Percentiles rank a stretch among this genome's conserved stretches.
phyloP scores from a whole-genome alignment of 2,797 vertebrate genomes.

The Moxostoma hubbsi region DNA sequence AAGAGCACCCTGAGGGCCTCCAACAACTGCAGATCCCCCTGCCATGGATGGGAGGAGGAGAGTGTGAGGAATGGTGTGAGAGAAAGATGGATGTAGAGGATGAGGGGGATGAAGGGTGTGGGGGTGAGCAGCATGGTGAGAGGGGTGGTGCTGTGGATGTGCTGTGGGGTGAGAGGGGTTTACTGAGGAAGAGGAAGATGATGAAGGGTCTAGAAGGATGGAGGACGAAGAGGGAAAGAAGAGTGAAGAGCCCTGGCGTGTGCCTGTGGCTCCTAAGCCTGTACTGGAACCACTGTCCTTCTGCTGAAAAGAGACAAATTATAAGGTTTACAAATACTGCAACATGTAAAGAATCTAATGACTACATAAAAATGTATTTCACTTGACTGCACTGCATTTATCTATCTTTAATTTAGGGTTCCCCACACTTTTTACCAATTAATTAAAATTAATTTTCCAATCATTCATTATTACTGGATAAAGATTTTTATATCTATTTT shows the following conservation, averaged over 20 bases:
- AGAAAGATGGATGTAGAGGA: constrained; percentile 75
- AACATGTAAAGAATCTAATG: neutral
- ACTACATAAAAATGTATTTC: neutral
- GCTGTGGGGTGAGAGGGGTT: constrained; percentile 67
- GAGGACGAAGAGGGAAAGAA: constrained; percentile 81
- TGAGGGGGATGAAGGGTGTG: constrained; percentile 76
- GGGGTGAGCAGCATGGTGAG: constrained; percentile 75
- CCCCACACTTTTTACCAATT: too few species aligned
- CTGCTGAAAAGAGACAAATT: constrained; percentile 67
- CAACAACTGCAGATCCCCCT: constrained; percentile 74
- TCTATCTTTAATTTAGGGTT: too few species aligned
- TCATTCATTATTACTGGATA: too few species aligned
- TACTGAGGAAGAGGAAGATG: constrained; percentile 67
- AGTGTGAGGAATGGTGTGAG: constrained; percentile 79
- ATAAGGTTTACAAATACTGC: neutral
- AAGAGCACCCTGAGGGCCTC: constrained; percentile 73
- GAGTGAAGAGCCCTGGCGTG: constrained; percentile 79
- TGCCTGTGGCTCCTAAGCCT: constrained; percentile 56
- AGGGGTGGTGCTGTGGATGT: constrained; percentile 69
- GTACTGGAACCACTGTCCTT: constrained; percentile 70
- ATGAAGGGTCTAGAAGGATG: constrained; percentile 79
- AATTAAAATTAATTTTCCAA: too few species aligned
- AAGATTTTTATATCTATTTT: too few species aligned
- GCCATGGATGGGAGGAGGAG: constrained; percentile 80
- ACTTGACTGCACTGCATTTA: too few species aligned